A percentile compares a stretch with the other conserved stretches of the same genome.
These are phyloP conservation scores for Troides helena DNA, from an alignment of 2,888 invertebrate genomes.

Conservation along the genomic window DNA sequence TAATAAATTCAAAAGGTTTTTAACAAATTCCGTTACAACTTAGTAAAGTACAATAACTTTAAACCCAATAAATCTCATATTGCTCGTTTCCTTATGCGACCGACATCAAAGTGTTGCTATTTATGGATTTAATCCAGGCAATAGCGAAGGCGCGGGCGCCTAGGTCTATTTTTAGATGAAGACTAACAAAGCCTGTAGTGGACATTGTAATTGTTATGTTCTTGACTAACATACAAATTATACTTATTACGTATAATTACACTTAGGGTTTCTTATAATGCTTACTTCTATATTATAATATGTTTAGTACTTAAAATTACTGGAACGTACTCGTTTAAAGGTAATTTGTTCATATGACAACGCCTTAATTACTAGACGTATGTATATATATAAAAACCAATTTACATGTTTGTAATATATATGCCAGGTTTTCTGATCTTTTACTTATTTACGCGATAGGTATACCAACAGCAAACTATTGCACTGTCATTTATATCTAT, in stretches of 20 bases:
- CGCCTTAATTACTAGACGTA: no score
- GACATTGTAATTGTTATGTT: background rate
- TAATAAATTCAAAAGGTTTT: no score
- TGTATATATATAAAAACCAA: no score
- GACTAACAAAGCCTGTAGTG: slow-evolving; percentile 20
- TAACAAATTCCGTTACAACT: slow-evolving; percentile 9
- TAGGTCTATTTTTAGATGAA: slow-evolving; percentile 25
- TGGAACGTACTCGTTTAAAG: no score
- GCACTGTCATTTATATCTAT: no score
- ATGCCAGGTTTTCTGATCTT: no score
- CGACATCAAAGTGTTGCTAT: slow-evolving; percentile 17
- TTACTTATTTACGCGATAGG: no score
- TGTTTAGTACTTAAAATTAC: no score
- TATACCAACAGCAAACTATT: no score
- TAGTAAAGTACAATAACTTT: slow-evolving; percentile 3
- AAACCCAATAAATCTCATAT: slow-evolving; percentile 14
- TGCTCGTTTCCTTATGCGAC: slow-evolving; percentile 23
- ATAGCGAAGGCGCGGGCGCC: slow-evolving; percentile 16
- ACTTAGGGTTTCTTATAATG: background rate
- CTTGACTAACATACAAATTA: background rate
- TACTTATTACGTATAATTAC: background rate
- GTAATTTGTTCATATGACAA: no score
- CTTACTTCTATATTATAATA: background rate
- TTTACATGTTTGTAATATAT: no score
- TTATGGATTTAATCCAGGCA: slow-evolving; percentile 25